Evolutionary conservation across 2,113 vertebrate species (phyloP), one percentile per base, ranked within the genome.

Genomic region (Paramisgurnus dabryanus): DNA sequence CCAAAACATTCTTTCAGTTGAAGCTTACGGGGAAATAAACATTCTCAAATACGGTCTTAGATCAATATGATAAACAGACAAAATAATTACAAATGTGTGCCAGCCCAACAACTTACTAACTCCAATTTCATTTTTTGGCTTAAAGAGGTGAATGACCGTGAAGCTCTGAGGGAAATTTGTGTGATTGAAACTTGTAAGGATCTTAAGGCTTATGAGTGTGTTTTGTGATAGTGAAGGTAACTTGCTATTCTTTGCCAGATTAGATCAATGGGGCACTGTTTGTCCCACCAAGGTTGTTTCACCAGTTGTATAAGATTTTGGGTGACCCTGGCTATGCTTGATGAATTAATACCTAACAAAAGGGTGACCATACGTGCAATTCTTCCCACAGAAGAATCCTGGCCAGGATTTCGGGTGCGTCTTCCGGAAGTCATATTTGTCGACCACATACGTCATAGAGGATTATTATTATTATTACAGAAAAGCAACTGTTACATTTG

Each of bases 1-100:
- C 85, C 80, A 63, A 84, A 70, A 75, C 80, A 87, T 91, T 89
- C 86, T 84, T 86, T 88, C 84, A 82, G 83, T 86, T 53, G 78
- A 69, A 87, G 82, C 84, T 85, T 87, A 27, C 79, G 9, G 63
- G 82, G 77, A 91, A 91, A 91, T 90, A 91, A 92, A 92, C 90
- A 89, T 58, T 78, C 69, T 45, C 66, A 85, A 87, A 89, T 85
- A 61, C 27, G 70, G 82, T 79, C 81, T 47, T 53, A 90, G 89
- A 92, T 90, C 63, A 78, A 27, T 66, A 78, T 69, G 89, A 93
- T 89, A 90, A 90, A 87, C 83, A 75, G n/a, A 61, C 73, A 86
- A 90, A 90, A 91, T 75, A 90, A 89, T 87, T 83, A 83, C 64
- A 50, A 78, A 84, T 82, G 58, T 82, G 64, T 83, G 86, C 78